Evolutionary conservation across 2,113 vertebrate species (phyloP).

Genomic region (Corythaixoides concolor): DNA sequence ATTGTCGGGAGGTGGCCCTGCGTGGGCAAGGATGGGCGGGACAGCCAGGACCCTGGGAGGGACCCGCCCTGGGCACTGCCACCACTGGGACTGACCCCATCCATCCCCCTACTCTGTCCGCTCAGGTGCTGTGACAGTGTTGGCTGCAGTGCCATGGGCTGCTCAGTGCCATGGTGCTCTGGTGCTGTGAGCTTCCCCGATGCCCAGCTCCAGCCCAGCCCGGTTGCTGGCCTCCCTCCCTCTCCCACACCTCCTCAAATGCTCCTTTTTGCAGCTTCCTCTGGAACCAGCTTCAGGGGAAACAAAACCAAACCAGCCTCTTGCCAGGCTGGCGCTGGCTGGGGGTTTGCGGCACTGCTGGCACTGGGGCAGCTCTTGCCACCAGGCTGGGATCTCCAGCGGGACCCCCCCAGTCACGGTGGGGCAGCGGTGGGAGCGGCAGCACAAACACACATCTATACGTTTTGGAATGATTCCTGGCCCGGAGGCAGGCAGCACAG

Average conservation of each 20-base stretch:
- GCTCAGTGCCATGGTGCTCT: neutral
- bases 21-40: neutral
- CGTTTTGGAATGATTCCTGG: too few relatives aligned
- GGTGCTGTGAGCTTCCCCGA: neutral
- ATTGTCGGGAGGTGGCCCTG: neutral
- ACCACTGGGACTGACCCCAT: rapidly evolving
- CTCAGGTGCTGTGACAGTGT: too few relatives aligned
- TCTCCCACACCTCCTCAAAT: neutral
- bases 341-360: neutral
- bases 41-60: neutral
- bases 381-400: rapidly evolving
- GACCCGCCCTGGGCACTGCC: neutral
- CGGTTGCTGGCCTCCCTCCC: neutral
- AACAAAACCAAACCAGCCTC: neutral
- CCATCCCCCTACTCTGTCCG: neutral
- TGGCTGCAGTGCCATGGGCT: neutral
- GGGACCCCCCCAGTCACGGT: rapidly evolving
- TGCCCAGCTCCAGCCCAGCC: neutral
- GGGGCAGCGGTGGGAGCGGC: rapidly evolving
- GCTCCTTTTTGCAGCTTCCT: neutral
- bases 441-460: rapidly evolving
- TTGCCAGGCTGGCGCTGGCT: neutral
- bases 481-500: neutral
- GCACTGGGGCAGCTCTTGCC: rapidly evolving
- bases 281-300: neutral